Base-by-base conservation (phyloP, 2,888 invertebrate species). In the Pristionchus mayeri region DNA sequence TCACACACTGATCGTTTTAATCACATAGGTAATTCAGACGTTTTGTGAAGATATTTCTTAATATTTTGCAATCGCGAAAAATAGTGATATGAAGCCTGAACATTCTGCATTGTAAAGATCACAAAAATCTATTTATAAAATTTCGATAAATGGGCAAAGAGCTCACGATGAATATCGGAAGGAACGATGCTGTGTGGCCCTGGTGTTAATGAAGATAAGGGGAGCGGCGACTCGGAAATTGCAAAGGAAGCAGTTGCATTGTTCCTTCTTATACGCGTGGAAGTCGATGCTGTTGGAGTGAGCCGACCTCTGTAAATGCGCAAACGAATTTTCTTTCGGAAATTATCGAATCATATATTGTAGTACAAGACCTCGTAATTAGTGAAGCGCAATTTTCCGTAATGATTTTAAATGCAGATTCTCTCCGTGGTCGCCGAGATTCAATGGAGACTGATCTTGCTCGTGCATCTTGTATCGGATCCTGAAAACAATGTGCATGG, bases 341-440 rank as follows among this genome's bases (percentile, higher is more conserved):
- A 44, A 9, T 9, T 44, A 13, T 44, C 13, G 13, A 44, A 44
- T 44, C 7, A 21, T n/a, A 6, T 57, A 57, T 4, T n/a, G 9
- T 18, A 57, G 6, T n/a, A n/a, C n/a, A n/a, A 57, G 13, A 81
- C 81, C 27, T 57, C 1, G 60, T 81, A 13, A 81, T 37, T 2
- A 81, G 57, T 6, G 81, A 81, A 3, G 60, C 40, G 40, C 40
- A 40, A 16, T 48, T 81, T 9, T 81, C 81, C 2, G 27, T 60
- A 44, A 81, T 18, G n/a, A 81, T 81, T 44, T 81, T 81, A 44
- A 81, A 40, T n/a, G 60, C 57, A 16, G 81, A 81, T 13, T 81
- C 81, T 21, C 54, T 52, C 18, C 44, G 37, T 24, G 40, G 81
- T 6, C 30, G 81, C 1, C 60, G 81, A 3, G 81, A 57, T 21